Base-by-base conservation (phyloP, 2,113 vertebrate species). In the Paraplagusia blochii region DNA sequence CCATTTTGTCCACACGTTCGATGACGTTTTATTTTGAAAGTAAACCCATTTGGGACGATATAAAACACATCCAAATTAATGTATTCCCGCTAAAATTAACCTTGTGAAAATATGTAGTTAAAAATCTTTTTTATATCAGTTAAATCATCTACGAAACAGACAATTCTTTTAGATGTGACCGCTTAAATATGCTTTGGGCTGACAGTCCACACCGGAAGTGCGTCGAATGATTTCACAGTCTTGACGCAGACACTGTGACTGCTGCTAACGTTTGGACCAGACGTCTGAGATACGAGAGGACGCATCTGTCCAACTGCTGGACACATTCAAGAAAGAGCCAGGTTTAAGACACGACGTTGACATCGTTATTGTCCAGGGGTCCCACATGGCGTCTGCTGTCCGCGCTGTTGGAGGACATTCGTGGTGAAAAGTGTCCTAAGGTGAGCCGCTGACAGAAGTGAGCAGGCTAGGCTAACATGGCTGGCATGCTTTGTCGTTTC, bases 401-500 rank as follows among this genome's bases (percentile, higher is more conserved):
- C 6, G 17, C 14, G 9, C 29, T 1, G 33, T 46, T 18, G 60
- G 58, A 61, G n/a, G 18, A 2, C 64, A 66, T 12, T 17, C 10
- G 9, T 1, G 53, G 40, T 68, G 76, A 70, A 59, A 33, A 22
- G 16, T 1, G 11, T 8, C 44, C 10, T 58, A 72, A 78, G 85
- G 85, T 87, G 71, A 85, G 78, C 11, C 40, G 14, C 34, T 44
- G 33, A 9, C 17, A 29, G 11, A 4, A 67, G 79, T 71, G 82
- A 74, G 15, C 33, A 18, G 8, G 79, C 84, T 86, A 74, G 59
- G 63, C 69, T 75, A 76, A 47, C 69, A n/a, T n/a, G n/a, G 35
- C 15, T 61, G 67, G 61, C 74, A 51, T 38, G 35, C 63, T 57
- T 66, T 63, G 72, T 74, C 45, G 69, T 77, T 76, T 87, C 76